A percentile compares a stretch with the other conserved stretches of the same genome.
These are phyloP conservation scores for Chironomus tentans DNA, from an alignment of 2,888 invertebrate genomes.

Conservation along the genomic window DNA sequence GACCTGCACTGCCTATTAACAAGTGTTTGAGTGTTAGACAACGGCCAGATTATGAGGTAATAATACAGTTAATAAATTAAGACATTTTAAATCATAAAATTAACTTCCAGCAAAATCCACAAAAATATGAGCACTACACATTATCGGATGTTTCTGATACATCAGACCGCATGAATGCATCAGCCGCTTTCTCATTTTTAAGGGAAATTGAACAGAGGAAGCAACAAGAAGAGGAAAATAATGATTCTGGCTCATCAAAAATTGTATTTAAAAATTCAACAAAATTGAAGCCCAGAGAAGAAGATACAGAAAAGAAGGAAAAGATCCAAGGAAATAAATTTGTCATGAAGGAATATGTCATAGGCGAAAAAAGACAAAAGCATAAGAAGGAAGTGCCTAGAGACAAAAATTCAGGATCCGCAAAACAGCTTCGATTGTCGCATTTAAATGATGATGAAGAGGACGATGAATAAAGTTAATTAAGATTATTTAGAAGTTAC, in stretches of 20 bases:
- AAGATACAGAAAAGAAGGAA: slow-evolving; percentile 38
- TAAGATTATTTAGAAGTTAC: background rate
- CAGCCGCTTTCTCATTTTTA: slow-evolving; percentile 69
- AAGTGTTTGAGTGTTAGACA: slow-evolving; percentile 47
- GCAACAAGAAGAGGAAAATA: no score
- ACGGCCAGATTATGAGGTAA: slow-evolving; percentile 44
- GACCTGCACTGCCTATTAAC: slow-evolving; percentile 55
- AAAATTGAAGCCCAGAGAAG: background rate
- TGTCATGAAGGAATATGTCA: slow-evolving; percentile 74
- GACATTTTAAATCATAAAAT: background rate
- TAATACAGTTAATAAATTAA: background rate
- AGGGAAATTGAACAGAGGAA: slow-evolving; percentile 50
- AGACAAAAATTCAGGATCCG: background rate
- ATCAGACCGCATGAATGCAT: slow-evolving; percentile 67
- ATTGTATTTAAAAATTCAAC: slow-evolving; percentile 35
- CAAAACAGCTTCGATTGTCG: background rate
- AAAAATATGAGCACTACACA: slow-evolving; percentile 73
- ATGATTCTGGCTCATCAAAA: slow-evolving; percentile 31
- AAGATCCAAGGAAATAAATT: slow-evolving; percentile 59
- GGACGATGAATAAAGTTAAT: background rate
- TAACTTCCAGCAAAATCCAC: slow-evolving; percentile 58
- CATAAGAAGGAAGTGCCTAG: slow-evolving; percentile 29
- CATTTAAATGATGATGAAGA: background rate
- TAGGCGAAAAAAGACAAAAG: slow-evolving; percentile 49
- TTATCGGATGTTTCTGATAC: slow-evolving; percentile 68